Base-by-base conservation (phyloP, 2,888 invertebrate genomes). In the Trachelus iudaicus region DNA sequence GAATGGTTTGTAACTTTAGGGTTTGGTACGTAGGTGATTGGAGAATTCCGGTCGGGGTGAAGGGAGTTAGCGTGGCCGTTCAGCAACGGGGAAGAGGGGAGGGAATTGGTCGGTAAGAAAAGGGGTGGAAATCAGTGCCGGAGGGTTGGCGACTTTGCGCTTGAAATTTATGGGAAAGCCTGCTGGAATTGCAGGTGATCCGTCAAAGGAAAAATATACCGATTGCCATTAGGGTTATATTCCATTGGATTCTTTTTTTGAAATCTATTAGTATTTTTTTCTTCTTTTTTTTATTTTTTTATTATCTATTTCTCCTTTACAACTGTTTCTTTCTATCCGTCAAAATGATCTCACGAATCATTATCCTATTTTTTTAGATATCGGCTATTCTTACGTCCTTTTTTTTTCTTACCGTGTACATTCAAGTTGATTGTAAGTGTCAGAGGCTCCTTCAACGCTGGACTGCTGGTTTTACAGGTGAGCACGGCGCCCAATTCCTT, bases 401-500 rank as follows among this genome's bases (percentile, higher is more conserved):
- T 37, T 12, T 71, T 69, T 33, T 68, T 92, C 95, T 93, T 91
- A 97, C 96, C 96, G 91, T 96, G 94, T 71, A 96, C 95, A 88
- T 96, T 95, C 37, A 96, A 92, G 81, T 94, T 93, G 80, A 96
- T 92, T 88, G 92, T 93, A 81, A 93, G 93, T 30, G 93, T 92
- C 79, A 95, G 93, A 4, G 94, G 94, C 73, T 93, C 92, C 37
- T 93, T 93, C 33, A 96, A 91, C 0, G 96, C 96, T 1, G 94
- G 94, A 73, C 95, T 96, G 79, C 94, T 94, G 73, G 96, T 95
- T 83, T 93, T 94, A 88, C 96, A 97, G 85, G 94, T 94, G 86
- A 96, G 94, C 84, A 94, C 94, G 0, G 95, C 95, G 2, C 94
- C 94, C 79, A 97, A 92, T 92, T 97, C 96, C 68, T 94, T 95